phyloP scores from a whole-genome alignment of 2,888 invertebrate genomes.

The Onthophagus sagittarius region DNA sequence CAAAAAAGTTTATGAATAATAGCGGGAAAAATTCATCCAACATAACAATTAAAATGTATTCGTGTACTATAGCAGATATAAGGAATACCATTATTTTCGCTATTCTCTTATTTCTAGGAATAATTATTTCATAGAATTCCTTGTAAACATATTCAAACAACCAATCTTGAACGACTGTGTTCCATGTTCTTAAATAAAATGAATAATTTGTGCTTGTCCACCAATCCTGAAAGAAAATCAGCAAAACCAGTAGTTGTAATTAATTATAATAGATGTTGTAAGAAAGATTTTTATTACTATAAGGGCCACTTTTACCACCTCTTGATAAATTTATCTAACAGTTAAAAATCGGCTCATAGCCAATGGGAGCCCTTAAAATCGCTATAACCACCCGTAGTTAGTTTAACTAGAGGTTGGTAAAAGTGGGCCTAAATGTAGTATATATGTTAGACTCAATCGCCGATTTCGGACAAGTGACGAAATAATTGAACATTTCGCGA shows the following conservation, averaged over 20 bases:
- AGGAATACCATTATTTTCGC: constrained; percentile 67
- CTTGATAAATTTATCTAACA: no score
- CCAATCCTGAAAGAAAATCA: constrained; percentile 68
- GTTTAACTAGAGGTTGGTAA: no score
- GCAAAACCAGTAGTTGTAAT: no score
- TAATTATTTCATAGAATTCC: constrained; percentile 55
- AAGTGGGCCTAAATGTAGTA: no score
- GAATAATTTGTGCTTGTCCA: constrained; percentile 87
- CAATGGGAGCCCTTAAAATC: no score
- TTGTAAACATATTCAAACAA: constrained; percentile 84
- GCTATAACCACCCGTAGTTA: no score
- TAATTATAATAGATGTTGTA: no score
- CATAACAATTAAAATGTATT: constrained; percentile 74
- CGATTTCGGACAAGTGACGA: no score
- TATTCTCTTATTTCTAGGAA: constrained; percentile 48
- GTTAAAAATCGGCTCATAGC: no score
- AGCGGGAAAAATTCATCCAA: constrained; percentile 88
- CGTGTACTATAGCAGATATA: constrained; percentile 84
- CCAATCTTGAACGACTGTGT: constrained; percentile 93
- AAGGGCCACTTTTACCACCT: no score
- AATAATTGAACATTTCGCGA: no score
- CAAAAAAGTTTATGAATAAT: constrained; percentile 72
- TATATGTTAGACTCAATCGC: no score
- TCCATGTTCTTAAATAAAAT: constrained; percentile 90
- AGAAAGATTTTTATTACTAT: not conserved